Base-by-base conservation (phyloP, 2,888 invertebrate genomes). In the Chrysolina americana region DNA sequence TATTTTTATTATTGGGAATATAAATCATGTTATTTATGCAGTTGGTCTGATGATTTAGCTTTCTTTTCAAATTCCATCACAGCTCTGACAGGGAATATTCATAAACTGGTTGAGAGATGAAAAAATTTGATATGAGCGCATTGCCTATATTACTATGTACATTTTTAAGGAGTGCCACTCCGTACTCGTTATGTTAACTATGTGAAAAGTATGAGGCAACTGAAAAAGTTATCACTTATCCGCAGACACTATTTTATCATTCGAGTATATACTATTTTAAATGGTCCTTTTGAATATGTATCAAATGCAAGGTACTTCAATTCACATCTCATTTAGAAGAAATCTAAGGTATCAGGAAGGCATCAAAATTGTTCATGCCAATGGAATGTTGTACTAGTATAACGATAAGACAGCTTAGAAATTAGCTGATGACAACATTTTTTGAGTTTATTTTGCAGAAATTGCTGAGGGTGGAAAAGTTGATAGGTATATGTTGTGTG, bases 31-130 rank as follows among this genome's bases (percentile, higher is more conserved):
- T 75, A 70, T 70, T 75, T 75, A 75, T 78, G 76, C 78, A 70
- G 75, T 66, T 70, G 74, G 70, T 77, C 76, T 70, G 79, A 77
- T 74, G 79, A 72, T 68, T 75, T 72, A 75, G 76, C 76, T 79
- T 79, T 79, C 79, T 79, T 77, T 77, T 74, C 75, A 71, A 76
- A 78, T 79, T 78, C 79, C 79, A 73, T 77, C 77, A 53, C 53
- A 50, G 70, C 63, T n/a, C n/a, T 70, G 75, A 76, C 74, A 68
- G 74, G 72, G 79, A 78, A 79, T 79, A 79, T 79, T 78, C 79
- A 79, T 79, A 68, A 79, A 79, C 76, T 78, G 76, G 78, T 79
- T 77, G 71, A 53, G 62, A 72, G 65, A 48, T 68, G 65, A 48
- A 71, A 71, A 76, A 74, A 70, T 50, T 50, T 36, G 41, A 70